phyloP scores from a whole-genome alignment of 2,113 vertebrate species.

The Xiphorhynchus elegans region DNA sequence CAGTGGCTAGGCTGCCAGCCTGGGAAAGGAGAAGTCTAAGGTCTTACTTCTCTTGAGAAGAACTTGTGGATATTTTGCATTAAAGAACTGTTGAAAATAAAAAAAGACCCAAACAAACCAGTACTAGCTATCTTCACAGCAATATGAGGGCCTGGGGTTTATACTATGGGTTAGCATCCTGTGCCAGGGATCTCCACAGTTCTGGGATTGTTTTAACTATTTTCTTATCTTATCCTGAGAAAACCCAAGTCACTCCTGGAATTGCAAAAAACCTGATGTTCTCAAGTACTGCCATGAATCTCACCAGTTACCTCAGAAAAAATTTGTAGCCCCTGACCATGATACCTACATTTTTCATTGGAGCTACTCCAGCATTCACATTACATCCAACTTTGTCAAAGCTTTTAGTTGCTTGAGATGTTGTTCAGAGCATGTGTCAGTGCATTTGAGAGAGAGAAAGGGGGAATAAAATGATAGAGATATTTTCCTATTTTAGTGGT shows the following conservation, averaged over 20 bases:
- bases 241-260: not conserved
- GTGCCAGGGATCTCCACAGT: not conserved
- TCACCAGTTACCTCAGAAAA: not conserved
- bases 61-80: not conserved
- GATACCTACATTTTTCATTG: not conserved
- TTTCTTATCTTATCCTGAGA: not conserved
- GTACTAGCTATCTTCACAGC: accelerated
- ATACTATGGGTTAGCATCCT: not conserved
- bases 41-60: not conserved
- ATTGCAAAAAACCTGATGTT: not conserved
- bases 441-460: not conserved
- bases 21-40: not conserved
- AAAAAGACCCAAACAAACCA: accelerated
- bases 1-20: not conserved
- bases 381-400: not conserved
- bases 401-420: not conserved
- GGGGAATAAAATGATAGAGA: not conserved
- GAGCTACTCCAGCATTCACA: not conserved
- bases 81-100: not conserved
- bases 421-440: not conserved
- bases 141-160: not conserved
- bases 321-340: not conserved
- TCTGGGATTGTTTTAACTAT: not conserved
- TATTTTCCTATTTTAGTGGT: not conserved
- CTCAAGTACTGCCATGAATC: not conserved